Percentiles rank a stretch among this genome's conserved stretches.
Conservation (phyloP, 2,888 invertebrate species). For the Mycogona germanica region DNA sequence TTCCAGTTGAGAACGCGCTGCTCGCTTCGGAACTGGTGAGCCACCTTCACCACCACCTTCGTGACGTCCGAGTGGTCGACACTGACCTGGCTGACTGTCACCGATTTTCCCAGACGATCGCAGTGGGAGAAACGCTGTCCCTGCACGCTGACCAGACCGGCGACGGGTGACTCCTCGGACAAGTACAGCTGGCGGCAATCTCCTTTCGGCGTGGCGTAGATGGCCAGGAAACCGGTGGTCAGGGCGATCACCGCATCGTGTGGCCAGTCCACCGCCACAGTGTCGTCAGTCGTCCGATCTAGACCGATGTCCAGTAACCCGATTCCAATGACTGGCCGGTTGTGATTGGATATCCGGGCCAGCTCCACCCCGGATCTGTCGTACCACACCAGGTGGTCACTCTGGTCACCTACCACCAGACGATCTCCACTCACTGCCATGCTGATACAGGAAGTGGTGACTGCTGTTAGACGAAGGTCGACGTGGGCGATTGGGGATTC, state of each 20-base stretch:
- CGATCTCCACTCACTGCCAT: background rate
- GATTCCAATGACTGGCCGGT: background rate
- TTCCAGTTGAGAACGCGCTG: constrained; percentile 1
- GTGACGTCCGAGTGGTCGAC: background rate
- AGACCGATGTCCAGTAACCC: background rate
- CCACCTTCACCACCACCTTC: background rate
- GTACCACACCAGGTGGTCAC: constrained; percentile 9
- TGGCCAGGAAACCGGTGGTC: background rate
- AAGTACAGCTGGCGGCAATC: constrained; percentile 7
- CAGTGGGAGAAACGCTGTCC: background rate
- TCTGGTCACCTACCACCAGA: constrained; percentile 1
- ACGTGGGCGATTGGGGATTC: background rate
- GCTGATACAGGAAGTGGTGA: background rate
- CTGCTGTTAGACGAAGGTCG: background rate
- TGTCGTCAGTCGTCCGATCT: background rate
- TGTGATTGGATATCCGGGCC: background rate
- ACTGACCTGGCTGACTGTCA: constrained; percentile 1
- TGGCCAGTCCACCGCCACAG: background rate
- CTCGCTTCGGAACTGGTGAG: background rate
- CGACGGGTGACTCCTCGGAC: background rate
- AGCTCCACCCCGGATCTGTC: background rate
- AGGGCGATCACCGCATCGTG: constrained; percentile 3
- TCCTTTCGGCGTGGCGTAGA: constrained; percentile 7
- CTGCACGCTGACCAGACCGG: constrained; percentile 1
- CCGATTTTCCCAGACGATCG: background rate